Percentiles rank a stretch among this genome's conserved stretches.
Conservation (phyloP, 1,140 invertebrate genomes). For the Drosophila athabasca region DNA sequence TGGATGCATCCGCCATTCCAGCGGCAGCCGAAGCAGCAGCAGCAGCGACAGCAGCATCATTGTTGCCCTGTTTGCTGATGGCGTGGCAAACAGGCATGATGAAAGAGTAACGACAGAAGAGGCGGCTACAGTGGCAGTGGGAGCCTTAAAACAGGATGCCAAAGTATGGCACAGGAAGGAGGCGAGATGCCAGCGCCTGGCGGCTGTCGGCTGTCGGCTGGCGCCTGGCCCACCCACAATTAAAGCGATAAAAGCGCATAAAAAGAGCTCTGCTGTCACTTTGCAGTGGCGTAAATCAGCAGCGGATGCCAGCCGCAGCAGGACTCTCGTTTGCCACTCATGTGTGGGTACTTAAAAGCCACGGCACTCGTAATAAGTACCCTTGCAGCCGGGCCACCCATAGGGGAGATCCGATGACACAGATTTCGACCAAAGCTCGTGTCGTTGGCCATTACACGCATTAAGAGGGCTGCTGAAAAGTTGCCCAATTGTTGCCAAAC, state of each 20-base stretch:
- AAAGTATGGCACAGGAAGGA: constrained; percentile 50
- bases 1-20: constrained; percentile 22
- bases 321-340: not conserved
- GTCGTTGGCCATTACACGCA: constrained; percentile 16
- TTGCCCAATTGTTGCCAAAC: constrained; percentile 48
- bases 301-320: constrained; percentile 35
- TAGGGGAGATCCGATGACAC: constrained; percentile 53
- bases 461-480: constrained; percentile 22
- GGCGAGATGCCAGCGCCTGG: constrained; percentile 22
- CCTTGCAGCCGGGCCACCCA: constrained; percentile 30
- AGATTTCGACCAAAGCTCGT: constrained; percentile 43
- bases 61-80: constrained; percentile 46
- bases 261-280: constrained; percentile 56
- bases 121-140: not conserved
- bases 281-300: constrained; percentile 65
- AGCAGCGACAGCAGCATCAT: no score
- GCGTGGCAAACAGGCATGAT: constrained; percentile 37
- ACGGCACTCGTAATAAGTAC: constrained; percentile 60
- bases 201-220: not conserved
- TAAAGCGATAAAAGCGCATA: constrained; percentile 73
- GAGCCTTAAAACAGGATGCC: constrained; percentile 34
- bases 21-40: constrained; percentile 13
- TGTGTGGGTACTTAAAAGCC: constrained; percentile 60
- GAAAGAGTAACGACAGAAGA: constrained; percentile 50
- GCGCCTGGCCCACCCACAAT: constrained; percentile 46